Base-by-base conservation (phyloP, 2,113 vertebrate species). In the Condylura cristata region DNA sequence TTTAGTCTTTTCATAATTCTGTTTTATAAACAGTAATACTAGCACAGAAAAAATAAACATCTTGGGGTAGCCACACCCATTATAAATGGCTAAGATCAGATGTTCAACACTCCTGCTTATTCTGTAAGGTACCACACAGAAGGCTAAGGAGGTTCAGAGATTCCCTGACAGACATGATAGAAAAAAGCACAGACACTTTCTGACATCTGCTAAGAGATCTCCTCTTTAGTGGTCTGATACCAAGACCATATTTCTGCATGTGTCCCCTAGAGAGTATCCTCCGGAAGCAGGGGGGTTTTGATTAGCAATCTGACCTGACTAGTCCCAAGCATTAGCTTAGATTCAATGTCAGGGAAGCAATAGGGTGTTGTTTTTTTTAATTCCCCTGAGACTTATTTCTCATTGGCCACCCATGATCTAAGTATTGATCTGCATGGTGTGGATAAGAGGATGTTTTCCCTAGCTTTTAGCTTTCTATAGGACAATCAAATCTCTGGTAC, bases 201-300 rank as follows among this genome's bases (percentile, higher is more conserved):
- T 9, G 48, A 94, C 83, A 72, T 93, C 65, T 87, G 56, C 91
- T 97, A 87, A 96, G 75, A 93, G 86, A 41, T 32, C 53, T 83
- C 93, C 32, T 96, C 94, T 87, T 89, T 87, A 87, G 91, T 95
- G 86, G 41, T 94, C 53, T 93, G 34, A 94, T 94, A 91, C 89
- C 70, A 89, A 93, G 75, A 93, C 86, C 65, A 51, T 66, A 89
- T 93, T 95, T 95, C 89, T 95, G 37, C 85, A 48, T 41, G 85
- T 90, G 53, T 93, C 28, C 90, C 60, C 87, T 71, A 10, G 79
- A 89, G 87, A 94, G 20, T 18, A 74, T 9, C n/a, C 61, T 80
- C 48, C 34, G 20, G 76, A 94, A 94, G 65, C 60, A 41, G 68
- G 78, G 51, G 72, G 48, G 12, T 44, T 90, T 75, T 88, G 56